Conservation (phyloP, 1,140 invertebrate genomes). For the Sarcophaga peregrina region DNA sequence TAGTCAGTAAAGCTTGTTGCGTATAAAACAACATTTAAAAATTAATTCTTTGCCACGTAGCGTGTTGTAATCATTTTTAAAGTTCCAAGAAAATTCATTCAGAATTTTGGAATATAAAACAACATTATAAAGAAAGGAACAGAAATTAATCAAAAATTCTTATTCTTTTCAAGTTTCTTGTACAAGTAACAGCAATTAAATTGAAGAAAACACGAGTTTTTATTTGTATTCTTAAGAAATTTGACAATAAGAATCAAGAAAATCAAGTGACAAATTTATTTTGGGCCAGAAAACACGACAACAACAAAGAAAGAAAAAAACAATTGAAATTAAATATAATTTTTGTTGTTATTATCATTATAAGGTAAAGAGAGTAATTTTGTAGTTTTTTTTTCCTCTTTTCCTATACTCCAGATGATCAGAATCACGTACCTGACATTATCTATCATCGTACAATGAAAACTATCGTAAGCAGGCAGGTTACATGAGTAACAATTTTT, state of each 20-base stretch:
- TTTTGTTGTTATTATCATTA: no score
- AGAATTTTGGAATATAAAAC: neutral
- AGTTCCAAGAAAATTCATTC: neutral
- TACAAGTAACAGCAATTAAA: neutral
- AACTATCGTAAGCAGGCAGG: no score
- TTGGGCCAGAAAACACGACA: no score
- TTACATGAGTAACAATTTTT: no score
- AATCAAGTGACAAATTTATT: neutral
- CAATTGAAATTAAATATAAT: no score
- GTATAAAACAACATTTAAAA: neutral
- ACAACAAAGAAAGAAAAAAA: no score
- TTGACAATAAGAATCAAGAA: neutral
- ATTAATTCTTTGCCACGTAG: neutral
- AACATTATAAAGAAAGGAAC: no score
- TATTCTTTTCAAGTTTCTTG: no score
- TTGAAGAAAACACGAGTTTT: neutral
- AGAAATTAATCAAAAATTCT: no score
- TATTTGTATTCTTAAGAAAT: neutral
- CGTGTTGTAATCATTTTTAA: neutral
- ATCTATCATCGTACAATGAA: slow-evolving; percentile 31
- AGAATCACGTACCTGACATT: slow-evolving; percentile 35
- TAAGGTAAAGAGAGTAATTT: no score
- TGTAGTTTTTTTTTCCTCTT: no score
- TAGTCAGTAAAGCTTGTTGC: no score
- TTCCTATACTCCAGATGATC: neutral